Conservation (phyloP, 2,113 vertebrate species). For the Nannobrachium achirus region DNA sequence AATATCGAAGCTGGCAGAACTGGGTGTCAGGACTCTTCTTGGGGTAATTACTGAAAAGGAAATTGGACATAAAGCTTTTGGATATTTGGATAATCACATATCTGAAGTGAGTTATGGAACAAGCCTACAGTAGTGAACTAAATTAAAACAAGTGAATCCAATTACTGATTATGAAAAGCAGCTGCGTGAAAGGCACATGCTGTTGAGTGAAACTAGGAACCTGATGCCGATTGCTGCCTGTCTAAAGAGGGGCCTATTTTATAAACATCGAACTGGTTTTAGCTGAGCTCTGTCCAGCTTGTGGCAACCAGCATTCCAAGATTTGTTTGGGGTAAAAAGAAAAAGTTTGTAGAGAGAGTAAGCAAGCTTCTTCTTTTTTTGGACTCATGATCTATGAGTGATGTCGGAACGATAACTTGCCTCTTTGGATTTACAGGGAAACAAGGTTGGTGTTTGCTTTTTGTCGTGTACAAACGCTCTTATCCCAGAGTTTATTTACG, state of each 20-base stretch:
- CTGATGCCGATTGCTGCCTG: slow-evolving; percentile 25
- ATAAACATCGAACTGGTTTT: background rate
- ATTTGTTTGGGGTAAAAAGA: slow-evolving; percentile 17
- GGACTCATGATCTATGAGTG: slow-evolving; percentile 36
- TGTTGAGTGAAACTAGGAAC: slow-evolving; percentile 51
- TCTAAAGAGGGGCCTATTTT: slow-evolving; percentile 13
- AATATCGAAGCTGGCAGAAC: slow-evolving; percentile 27
- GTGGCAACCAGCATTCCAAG: background rate
- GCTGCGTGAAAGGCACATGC: slow-evolving; percentile 45
- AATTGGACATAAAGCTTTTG: slow-evolving; percentile 57
- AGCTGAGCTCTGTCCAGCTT: background rate
- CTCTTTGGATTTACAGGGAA: slow-evolving; percentile 63
- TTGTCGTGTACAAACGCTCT: slow-evolving; percentile 54
- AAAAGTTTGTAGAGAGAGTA: slow-evolving; percentile 15
- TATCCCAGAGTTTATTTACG: slow-evolving; percentile 77
- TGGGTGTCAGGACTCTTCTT: slow-evolving; percentile 43
- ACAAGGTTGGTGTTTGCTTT: slow-evolving; percentile 62
- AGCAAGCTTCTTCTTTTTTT: slow-evolving; percentile 20
- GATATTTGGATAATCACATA: slow-evolving; percentile 56
- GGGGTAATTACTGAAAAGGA: slow-evolving; percentile 51
- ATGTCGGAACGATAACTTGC: slow-evolving; percentile 65
- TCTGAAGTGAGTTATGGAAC: slow-evolving; percentile 61
- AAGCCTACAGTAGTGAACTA: slow-evolving; percentile 58
- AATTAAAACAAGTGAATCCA: slow-evolving; percentile 72
- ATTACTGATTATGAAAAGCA: slow-evolving; percentile 70